Percentiles rank a stretch among this genome's conserved stretches.
These are phyloP conservation scores for Talpa occidentalis DNA, from an alignment of 2,113 vertebrate genomes.

Conservation along the genomic window DNA sequence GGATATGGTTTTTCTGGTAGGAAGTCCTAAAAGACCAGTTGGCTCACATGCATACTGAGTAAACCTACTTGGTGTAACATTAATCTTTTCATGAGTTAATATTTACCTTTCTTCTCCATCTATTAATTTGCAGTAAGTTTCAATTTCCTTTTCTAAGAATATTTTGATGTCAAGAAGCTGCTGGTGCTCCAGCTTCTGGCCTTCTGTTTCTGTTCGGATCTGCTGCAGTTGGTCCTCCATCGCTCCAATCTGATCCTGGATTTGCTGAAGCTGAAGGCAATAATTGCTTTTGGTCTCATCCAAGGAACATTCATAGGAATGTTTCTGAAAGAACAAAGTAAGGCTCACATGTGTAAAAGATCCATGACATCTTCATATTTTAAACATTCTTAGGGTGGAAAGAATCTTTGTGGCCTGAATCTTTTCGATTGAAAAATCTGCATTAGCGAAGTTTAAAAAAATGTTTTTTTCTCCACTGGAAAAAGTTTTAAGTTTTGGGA, in stretches of 20 bases:
- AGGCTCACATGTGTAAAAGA: background rate
- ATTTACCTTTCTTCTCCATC: constrained; percentile 76
- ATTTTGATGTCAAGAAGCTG: constrained; percentile 77
- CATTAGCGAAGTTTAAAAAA: background rate
- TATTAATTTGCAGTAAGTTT: constrained; percentile 79
- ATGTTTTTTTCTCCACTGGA: background rate
- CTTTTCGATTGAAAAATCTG: background rate
- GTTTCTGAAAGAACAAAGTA: constrained; percentile 85
- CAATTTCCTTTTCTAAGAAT: constrained; percentile 82
- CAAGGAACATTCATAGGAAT: constrained; percentile 89
- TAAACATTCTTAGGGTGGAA: background rate
- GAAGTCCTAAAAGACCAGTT: background rate
- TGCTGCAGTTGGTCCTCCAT: constrained; percentile 88
- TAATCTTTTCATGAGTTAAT: background rate
- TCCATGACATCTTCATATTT: background rate
- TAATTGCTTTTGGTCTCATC: constrained; percentile 89
- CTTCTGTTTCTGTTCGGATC: constrained; percentile 71
- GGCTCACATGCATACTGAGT: background rate
- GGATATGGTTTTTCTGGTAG: background rate
- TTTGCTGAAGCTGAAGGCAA: constrained; percentile 88
- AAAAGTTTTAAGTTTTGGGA: background rate
- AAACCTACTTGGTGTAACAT: background rate
- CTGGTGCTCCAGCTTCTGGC: constrained; percentile 77
- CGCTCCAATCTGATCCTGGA: constrained; percentile 84
- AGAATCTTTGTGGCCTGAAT: background rate